Evolutionary conservation across 2,888 invertebrate genomes (phyloP).

Genomic region (Stenurella melanura): DNA sequence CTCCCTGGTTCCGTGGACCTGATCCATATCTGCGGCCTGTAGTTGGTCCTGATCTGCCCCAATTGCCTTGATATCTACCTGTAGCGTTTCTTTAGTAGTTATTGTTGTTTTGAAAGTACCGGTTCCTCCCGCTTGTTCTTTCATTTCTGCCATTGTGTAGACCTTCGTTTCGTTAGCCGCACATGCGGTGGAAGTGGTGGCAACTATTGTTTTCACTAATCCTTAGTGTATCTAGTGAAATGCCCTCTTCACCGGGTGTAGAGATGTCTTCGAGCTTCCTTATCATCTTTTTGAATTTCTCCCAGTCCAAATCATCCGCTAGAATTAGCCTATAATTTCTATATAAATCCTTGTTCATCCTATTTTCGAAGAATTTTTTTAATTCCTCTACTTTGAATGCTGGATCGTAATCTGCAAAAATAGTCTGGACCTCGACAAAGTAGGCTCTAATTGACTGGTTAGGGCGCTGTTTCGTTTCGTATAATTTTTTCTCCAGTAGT

Average conservation of each 20-base stretch:
- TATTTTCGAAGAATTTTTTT: constrained; percentile 31
- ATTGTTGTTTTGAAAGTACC: background rate
- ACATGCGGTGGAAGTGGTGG: background rate
- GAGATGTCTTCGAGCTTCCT: constrained; percentile 28
- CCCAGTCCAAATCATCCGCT: constrained; percentile 32
- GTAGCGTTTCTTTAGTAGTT: background rate
- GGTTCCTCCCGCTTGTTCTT: background rate
- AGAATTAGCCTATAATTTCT: constrained; percentile 24
- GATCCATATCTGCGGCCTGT: background rate
- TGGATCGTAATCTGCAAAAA: constrained; percentile 28
- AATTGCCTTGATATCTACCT: background rate
- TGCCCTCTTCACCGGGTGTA: background rate
- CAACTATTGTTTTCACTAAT: background rate
- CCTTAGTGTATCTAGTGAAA: background rate
- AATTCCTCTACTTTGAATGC: constrained; percentile 28
- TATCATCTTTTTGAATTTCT: constrained; percentile 32
- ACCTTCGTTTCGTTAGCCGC: background rate
- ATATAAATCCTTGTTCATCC: constrained; percentile 29
- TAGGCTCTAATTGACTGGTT: constrained; percentile 26
- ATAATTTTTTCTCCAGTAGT: constrained; percentile 31
- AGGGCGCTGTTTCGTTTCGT: constrained; percentile 34
- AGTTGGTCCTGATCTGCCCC: background rate
- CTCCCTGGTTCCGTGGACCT: background rate
- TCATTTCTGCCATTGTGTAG: background rate
- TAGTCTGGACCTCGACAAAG: constrained; percentile 30